Evolutionary conservation across 2,888 invertebrate species (phyloP).

Genomic region (Drosophila incognita): DNA sequence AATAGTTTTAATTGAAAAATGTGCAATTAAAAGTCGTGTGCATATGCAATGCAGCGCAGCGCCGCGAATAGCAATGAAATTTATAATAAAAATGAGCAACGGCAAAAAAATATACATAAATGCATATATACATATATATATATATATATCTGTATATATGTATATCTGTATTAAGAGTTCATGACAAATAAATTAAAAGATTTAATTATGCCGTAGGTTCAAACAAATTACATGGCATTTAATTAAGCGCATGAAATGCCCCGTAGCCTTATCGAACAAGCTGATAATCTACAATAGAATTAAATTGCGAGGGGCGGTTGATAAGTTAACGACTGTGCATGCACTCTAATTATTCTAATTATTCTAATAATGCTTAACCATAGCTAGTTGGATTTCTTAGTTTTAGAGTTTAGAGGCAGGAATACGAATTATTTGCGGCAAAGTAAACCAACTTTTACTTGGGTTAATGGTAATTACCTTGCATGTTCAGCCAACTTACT

Average conservation of each 20-base stretch:
- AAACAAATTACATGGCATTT: conserved; percentile 68
- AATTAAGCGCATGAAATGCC: conserved; percentile 64
- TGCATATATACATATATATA: not conserved
- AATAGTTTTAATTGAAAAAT: conserved; percentile 74
- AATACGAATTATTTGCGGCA: not conserved
- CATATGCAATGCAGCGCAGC: conserved; percentile 37
- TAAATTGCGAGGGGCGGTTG: not conserved
- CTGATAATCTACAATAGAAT: not conserved
- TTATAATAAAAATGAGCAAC: conserved; percentile 33
- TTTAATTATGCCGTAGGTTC: conserved; percentile 66
- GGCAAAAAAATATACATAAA: not conserved
- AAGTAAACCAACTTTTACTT: not conserved
- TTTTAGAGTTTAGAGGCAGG: not conserved
- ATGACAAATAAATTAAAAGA: conserved; percentile 70
- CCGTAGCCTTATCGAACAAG: conserved; percentile 17
- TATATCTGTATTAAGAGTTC: conserved; percentile 46
- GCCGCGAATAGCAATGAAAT: conserved; percentile 28
- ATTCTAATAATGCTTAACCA: not conserved
- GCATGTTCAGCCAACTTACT: not conserved
- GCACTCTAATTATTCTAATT: too few relatives aligned
- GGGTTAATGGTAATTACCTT: not conserved
- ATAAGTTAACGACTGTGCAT: not conserved
- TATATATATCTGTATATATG: not conserved
- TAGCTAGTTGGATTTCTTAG: not conserved
- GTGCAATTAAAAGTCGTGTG: conserved; percentile 69